A percentile compares a stretch with the other conserved stretches of the same genome.
phyloP scores from a whole-genome alignment of 2,797 vertebrate species.

The Poecilia gillii region DNA sequence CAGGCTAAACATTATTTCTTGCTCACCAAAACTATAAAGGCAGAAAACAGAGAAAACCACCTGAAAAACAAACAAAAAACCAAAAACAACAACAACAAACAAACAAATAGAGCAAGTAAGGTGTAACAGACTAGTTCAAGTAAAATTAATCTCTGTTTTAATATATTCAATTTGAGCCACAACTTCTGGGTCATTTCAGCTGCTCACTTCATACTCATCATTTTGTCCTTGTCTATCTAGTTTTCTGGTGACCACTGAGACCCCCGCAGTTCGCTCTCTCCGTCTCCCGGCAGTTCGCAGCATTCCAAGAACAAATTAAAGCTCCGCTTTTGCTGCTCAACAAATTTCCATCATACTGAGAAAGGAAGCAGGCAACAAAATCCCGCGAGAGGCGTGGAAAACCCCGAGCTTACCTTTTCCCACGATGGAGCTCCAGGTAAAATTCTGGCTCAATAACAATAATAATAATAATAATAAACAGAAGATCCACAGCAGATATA shows the following conservation, averaged over 20 bases:
- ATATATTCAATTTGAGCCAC: not conserved
- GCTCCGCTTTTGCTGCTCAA: not conserved
- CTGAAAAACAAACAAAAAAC: not conserved
- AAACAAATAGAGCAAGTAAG: not conserved
- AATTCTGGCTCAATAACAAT: not conserved
- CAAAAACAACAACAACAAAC: not conserved
- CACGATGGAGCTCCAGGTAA: conserved; percentile 30
- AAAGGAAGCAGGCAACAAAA: not conserved
- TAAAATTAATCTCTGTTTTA: not conserved
- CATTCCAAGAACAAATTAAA: not conserved
- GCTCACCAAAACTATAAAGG: not conserved
- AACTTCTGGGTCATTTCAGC: not conserved
- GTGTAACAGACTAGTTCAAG: not conserved
- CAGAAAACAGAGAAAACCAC: not conserved
- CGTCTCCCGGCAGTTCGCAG: not conserved
- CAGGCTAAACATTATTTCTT: not conserved
- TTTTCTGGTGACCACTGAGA: not conserved
- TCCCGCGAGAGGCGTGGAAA: not conserved
- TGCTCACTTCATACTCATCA: not conserved
- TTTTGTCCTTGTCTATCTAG: not conserved
- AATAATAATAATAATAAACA: not conserved
- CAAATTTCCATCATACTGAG: not conserved
- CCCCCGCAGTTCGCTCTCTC: not conserved
- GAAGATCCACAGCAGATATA: conserved; percentile 34
- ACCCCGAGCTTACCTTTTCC: conserved; percentile 66